These are phyloP conservation scores for Hydrolagus affinis DNA, from an alignment of 2,113 vertebrate species.

Conservation along the genomic window DNA sequence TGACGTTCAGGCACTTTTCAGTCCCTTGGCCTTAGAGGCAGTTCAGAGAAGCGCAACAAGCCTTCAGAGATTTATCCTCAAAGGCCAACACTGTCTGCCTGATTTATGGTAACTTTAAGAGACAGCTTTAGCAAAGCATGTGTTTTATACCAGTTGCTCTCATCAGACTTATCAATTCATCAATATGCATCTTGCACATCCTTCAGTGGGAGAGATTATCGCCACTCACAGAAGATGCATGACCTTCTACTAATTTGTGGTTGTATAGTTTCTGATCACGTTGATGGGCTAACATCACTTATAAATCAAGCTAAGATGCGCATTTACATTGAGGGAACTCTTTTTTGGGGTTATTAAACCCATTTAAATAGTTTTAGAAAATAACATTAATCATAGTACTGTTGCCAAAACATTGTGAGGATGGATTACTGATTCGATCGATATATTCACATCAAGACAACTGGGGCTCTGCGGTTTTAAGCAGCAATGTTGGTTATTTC, in stretches of 20 bases:
- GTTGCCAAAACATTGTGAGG: background rate
- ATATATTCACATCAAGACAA: background rate
- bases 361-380: too few species aligned
- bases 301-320: background rate
- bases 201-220: slow-evolving; percentile 66
- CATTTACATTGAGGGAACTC: background rate
- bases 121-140: slow-evolving; percentile 73
- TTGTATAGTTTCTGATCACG: too few species aligned
- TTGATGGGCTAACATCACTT: too few species aligned
- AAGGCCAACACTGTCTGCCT: slow-evolving; percentile 78
- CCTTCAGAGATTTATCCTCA: slow-evolving; percentile 78
- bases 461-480: background rate
- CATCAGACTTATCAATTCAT: slow-evolving; percentile 73
- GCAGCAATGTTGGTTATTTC: background rate
- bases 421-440: background rate
- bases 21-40: slow-evolving; percentile 72
- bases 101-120: slow-evolving; percentile 84
- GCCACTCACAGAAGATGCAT: slow-evolving; percentile 81
- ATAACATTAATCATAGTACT: background rate
- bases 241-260: slow-evolving; percentile 69
- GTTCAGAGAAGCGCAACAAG: slow-evolving; percentile 76
- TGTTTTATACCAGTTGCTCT: slow-evolving; percentile 60
- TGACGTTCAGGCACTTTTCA: slow-evolving; percentile 77
- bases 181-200: slow-evolving; percentile 68
- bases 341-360: too few species aligned